phyloP scores from a whole-genome alignment of 2,113 vertebrate genomes.

The Gambusia affinis region DNA sequence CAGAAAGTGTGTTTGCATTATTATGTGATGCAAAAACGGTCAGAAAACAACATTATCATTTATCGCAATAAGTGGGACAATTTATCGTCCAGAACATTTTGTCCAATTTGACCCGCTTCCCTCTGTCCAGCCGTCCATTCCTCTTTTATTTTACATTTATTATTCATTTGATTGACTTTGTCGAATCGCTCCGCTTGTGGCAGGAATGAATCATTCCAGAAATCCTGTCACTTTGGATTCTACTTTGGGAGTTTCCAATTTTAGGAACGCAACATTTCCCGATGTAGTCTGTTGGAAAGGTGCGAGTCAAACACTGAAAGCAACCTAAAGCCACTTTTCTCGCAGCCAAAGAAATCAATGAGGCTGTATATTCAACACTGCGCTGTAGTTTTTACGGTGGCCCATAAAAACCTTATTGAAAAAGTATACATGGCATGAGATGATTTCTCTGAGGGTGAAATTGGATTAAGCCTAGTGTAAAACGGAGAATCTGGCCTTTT shows the following conservation, averaged over 20 bases:
- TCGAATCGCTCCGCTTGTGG: constrained; percentile 69
- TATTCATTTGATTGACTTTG: constrained; percentile 75
- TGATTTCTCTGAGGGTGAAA: constrained; percentile 71
- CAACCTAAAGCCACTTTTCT: constrained; percentile 17
- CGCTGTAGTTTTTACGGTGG: constrained; percentile 67
- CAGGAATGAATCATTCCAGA: constrained; percentile 66
- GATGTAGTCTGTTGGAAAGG: constrained; percentile 24
- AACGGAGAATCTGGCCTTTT: constrained; percentile 56
- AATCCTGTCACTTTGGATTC: constrained; percentile 59
- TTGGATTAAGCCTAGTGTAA: constrained; percentile 75
- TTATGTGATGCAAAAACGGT: too few relatives aligned
- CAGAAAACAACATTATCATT: too few relatives aligned
- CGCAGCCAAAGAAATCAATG: constrained; percentile 66
- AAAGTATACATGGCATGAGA: constrained; percentile 70
- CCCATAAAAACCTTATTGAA: constrained; percentile 64
- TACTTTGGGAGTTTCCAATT: constrained; percentile 25
- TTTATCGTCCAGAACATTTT: too few relatives aligned
- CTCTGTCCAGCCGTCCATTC: constrained; percentile 34
- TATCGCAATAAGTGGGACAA: too few relatives aligned
- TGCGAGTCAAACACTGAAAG: constrained; percentile 4
- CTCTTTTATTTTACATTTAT: constrained; percentile 51
- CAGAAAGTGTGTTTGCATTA: too few relatives aligned
- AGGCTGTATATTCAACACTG: constrained; percentile 64
- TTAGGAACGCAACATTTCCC: constrained; percentile 7
- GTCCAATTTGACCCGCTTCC: constrained; percentile 56